Percentiles rank a stretch among this genome's conserved stretches.
These are phyloP conservation scores for Melitaea cinxia DNA, from an alignment of 1,140 invertebrate genomes.

Conservation along the genomic window DNA sequence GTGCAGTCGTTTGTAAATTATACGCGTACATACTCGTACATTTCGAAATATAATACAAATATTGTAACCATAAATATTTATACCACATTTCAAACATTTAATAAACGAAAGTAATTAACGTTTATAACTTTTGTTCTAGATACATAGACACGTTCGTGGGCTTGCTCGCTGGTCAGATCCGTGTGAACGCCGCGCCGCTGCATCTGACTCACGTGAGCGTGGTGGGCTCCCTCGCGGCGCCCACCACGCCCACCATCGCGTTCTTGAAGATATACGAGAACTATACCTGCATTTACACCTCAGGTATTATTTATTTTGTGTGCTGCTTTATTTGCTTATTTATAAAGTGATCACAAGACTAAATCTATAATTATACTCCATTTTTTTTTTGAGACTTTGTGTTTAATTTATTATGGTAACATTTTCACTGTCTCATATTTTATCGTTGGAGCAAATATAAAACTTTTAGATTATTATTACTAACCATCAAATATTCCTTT, in stretches of 20 bases:
- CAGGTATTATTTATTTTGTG: slow-evolving; percentile 83
- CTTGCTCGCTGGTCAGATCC: slow-evolving; percentile 92
- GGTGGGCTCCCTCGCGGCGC: slow-evolving; percentile 85
- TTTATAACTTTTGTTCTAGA: slow-evolving; percentile 77
- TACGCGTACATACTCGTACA: too few relatives aligned
- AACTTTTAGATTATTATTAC: too few relatives aligned
- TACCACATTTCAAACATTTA: not conserved
- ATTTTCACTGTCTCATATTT: too few relatives aligned
- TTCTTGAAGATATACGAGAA: slow-evolving; percentile 93
- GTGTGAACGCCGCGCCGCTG: slow-evolving; percentile 92
- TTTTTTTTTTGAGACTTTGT: too few relatives aligned
- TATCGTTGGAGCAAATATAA: too few relatives aligned
- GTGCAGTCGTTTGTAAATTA: too few relatives aligned
- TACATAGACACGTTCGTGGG: slow-evolving; percentile 90
- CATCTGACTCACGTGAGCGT: slow-evolving; percentile 94
- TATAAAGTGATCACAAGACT: too few relatives aligned
- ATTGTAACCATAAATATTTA: too few relatives aligned
- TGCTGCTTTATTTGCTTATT: not conserved
- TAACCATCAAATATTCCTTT: too few relatives aligned
- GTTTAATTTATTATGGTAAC: too few relatives aligned
- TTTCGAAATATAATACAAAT: too few relatives aligned
- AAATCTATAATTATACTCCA: too few relatives aligned
- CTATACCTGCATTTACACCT: slow-evolving; percentile 93
- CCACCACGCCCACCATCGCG: slow-evolving; percentile 89
- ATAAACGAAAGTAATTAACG: not conserved